Evolutionary conservation across 1,140 invertebrate species (phyloP).

Genomic region (Ganaspis sp.): DNA sequence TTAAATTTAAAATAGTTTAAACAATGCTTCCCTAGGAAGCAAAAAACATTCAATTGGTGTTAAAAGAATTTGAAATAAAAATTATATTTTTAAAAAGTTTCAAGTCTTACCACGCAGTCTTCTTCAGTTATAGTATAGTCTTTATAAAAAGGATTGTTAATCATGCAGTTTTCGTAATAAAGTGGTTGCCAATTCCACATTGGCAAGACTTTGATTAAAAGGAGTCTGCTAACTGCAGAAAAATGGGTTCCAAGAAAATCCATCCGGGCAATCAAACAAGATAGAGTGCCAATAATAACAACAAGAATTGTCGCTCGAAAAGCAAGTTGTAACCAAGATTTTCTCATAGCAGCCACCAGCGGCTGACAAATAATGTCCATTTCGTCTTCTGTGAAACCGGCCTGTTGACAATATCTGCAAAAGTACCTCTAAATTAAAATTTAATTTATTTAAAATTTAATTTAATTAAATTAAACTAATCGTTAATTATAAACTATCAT

Average conservation of each 20-base stretch:
- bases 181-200: conserved; percentile 89
- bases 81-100: too few relatives aligned
- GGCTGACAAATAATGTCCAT: conserved; percentile 83
- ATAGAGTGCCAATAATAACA: conserved; percentile 68
- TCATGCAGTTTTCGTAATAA: conserved; percentile 84
- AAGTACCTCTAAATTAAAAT: too few relatives aligned
- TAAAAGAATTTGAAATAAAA: conserved; percentile 20
- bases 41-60: too few relatives aligned
- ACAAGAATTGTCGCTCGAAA: conserved; percentile 75
- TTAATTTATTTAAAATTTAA: too few relatives aligned
- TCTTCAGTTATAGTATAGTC: conserved; percentile 75
- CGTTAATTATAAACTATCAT: too few relatives aligned
- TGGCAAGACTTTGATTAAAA: conserved; percentile 82
- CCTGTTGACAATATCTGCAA: conserved; percentile 81
- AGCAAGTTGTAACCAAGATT: conserved; percentile 78
- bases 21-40: too few relatives aligned
- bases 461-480: too few relatives aligned
- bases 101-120: conserved; percentile 77
- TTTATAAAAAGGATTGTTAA: conserved; percentile 81
- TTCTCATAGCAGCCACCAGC: conserved; percentile 78
- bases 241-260: conserved; percentile 78
- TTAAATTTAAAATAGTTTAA: too few relatives aligned
- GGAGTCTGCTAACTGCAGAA: conserved; percentile 79
- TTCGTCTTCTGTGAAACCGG: conserved; percentile 81
- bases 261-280: conserved; percentile 73